Base-by-base conservation (phyloP, 1,140 invertebrate genomes). In the Drosophila lini region DNA sequence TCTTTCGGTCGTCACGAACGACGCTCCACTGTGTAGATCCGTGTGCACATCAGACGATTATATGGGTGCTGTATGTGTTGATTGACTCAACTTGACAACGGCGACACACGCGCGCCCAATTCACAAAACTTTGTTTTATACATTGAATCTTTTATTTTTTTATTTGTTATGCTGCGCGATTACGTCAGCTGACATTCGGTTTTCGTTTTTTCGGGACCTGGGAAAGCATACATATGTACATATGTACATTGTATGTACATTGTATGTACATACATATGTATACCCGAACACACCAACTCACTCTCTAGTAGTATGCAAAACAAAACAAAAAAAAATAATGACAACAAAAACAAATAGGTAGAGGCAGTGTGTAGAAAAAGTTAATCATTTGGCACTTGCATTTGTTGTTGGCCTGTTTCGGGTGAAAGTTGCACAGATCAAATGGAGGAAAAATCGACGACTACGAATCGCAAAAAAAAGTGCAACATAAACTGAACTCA, bases 381-480 rank as follows among this genome's bases (percentile, higher is more conserved):
- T 75, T 75, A 64, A 74, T 75, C 61, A 74, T 61, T 74, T 74
- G 53, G 52, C 69, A 73, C 69, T 75, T 45, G 48, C 38, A 55
- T 63, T 65, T 63, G 74, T 56, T 64, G 59, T 68, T 70, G 60
- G 61, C 48, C 83, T 68, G 71, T 76, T 85, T 84, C 73, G 64
- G 81, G 81, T 81, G 82, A 85, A 85, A 85, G 81, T 85, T 85
- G 74, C 65, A 81, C 69, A 86, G 79, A 68, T 76, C 75, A 88
- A 82, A 79, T 79, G 65, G 61, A 71, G 50, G 52, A 85, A 82
- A 69, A 61, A 67, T 59, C 56, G 64, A 68, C 60, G 58, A 74
- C 19, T 55, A 55, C 63, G 67, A 67, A 56, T 55, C 36, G 61
- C 57, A 36, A 68, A 80, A 82, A 82, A 52, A 84, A 84, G 67